Conservation (phyloP, 2,888 invertebrate species). For the Allacma fusca region DNA sequence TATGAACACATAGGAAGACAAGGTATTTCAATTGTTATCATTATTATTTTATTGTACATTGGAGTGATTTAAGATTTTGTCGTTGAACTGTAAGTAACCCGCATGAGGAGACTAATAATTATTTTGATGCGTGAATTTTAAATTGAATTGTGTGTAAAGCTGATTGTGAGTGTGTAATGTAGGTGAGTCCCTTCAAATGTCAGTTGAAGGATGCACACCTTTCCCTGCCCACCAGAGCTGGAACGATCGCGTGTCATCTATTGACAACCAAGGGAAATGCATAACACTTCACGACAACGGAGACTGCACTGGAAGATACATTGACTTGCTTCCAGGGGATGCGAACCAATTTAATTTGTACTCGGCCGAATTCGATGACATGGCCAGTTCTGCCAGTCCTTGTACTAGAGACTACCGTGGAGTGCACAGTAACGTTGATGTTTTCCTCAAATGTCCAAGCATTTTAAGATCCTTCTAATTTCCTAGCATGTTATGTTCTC, state of each 20-base stretch:
- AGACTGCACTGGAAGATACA: slow-evolving; percentile 39
- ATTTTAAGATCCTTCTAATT: background rate
- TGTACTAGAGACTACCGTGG: slow-evolving; percentile 46
- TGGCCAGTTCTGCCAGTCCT: slow-evolving; percentile 49
- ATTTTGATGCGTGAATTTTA: too few species aligned
- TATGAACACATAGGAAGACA: slow-evolving; percentile 43
- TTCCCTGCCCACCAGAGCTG: slow-evolving; percentile 30
- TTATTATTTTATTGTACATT: background rate
- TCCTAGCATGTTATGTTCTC: too few species aligned
- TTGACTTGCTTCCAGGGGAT: slow-evolving; percentile 41
- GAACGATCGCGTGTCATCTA: slow-evolving; percentile 42
- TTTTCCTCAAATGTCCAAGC: background rate
- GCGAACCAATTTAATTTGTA: slow-evolving; percentile 47
- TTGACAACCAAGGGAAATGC: slow-evolving; percentile 28
- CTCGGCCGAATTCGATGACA: slow-evolving; percentile 53
- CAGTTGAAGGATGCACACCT: slow-evolving; percentile 34
- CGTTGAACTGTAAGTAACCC: background rate
- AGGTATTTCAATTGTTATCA: too few species aligned
- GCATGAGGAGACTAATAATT: slow-evolving; percentile 9
- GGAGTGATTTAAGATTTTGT: background rate
- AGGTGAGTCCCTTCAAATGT: slow-evolving; percentile 37
- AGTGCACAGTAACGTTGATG: slow-evolving; percentile 20
- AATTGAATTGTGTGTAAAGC: too few species aligned
- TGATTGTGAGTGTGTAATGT: background rate
- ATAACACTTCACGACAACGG: slow-evolving; percentile 38